Evolutionary conservation across 2,888 invertebrate species (phyloP).

Genomic region (Tuberolachnus salignus): DNA sequence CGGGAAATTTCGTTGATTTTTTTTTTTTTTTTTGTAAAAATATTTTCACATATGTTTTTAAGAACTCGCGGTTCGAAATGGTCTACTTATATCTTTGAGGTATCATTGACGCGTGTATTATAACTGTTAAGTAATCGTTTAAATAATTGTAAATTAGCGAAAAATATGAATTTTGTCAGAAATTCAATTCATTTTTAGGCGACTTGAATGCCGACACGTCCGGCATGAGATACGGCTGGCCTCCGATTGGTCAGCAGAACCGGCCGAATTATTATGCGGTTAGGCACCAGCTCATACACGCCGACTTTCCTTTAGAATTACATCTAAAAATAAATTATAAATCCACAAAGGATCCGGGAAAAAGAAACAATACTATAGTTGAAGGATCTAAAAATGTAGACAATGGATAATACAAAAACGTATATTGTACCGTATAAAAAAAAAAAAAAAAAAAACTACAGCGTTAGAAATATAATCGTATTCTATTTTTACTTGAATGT

Average conservation of each 20-base stretch:
- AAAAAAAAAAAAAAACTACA: background rate
- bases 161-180: too few species aligned
- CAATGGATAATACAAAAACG: background rate
- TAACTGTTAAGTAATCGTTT: too few species aligned
- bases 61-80: too few species aligned
- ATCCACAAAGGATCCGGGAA: background rate
- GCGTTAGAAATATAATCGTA: background rate
- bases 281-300: background rate
- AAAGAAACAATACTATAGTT: constrained; percentile 3
- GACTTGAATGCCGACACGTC: background rate
- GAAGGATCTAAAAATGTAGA: background rate
- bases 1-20: too few species aligned
- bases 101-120: too few species aligned
- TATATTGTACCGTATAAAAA: background rate
- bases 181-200: too few species aligned
- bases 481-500: background rate
- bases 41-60: too few species aligned
- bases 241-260: background rate
- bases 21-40: too few species aligned
- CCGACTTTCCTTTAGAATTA: background rate
- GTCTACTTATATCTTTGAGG: too few species aligned
- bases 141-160: too few species aligned
- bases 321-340: background rate
- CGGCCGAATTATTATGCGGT: background rate
- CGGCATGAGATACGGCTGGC: background rate